These are phyloP conservation scores for Ciconia stormi DNA, from an alignment of 2,113 vertebrate genomes.

Conservation along the genomic window DNA sequence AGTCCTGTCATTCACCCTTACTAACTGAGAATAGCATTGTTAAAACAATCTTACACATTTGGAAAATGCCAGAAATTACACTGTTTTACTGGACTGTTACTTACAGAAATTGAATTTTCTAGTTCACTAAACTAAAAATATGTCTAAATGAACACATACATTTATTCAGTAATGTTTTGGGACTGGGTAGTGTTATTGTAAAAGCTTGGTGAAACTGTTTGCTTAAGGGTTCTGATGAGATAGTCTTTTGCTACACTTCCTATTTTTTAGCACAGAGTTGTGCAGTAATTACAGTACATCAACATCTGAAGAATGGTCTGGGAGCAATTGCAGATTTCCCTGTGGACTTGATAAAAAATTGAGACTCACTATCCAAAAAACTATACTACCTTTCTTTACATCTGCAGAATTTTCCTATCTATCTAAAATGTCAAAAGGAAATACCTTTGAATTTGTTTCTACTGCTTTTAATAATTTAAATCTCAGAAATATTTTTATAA, in stretches of 20 bases:
- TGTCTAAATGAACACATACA: neutral
- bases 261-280: slow-evolving; percentile 11
- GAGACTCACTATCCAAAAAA: slow-evolving; percentile 25
- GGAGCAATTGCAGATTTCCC: slow-evolving; percentile 36
- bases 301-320: slow-evolving; percentile 8
- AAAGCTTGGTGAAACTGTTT: neutral
- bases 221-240: neutral
- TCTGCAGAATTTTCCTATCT: slow-evolving; percentile 22
- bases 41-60: neutral
- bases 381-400: slow-evolving; percentile 36
- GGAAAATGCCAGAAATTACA: neutral
- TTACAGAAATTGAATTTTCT: neutral
- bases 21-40: neutral
- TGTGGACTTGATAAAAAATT: slow-evolving; percentile 43
- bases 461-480: slow-evolving; percentile 62
- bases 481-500: slow-evolving; percentile 58
- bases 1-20: neutral
- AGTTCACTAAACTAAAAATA: slow-evolving; percentile 2
- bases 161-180: neutral
- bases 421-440: slow-evolving; percentile 48
- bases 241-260: neutral
- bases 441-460: slow-evolving; percentile 56
- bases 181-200: neutral
- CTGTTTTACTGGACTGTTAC: neutral
- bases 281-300: slow-evolving; percentile 53